These are phyloP conservation scores for Cynoglossus semilaevis DNA, from an alignment of 2,113 vertebrate genomes.

Conservation along the genomic window DNA sequence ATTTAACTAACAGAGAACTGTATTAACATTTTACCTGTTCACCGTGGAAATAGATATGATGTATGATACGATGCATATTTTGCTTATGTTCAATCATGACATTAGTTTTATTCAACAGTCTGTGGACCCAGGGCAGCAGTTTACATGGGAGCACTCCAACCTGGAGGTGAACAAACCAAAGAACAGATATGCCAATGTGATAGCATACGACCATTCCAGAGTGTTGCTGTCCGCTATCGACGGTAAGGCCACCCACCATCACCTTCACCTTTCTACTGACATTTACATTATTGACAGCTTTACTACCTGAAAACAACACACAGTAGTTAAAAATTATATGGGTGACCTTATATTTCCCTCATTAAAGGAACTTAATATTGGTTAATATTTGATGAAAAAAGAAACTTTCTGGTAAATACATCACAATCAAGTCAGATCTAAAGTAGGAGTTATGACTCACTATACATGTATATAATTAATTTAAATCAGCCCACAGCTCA, in stretches of 20 bases:
- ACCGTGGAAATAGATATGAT: too few relatives aligned
- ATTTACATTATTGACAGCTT: neutral
- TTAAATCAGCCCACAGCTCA: neutral
- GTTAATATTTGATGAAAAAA: neutral
- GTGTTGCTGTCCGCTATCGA: conserved; percentile 95
- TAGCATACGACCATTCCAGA: conserved; percentile 96
- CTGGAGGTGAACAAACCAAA: conserved; percentile 99
- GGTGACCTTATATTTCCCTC: conserved; percentile 25
- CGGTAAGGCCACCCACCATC: conserved; percentile 77
- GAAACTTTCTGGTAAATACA: neutral
- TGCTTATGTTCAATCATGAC: neutral
- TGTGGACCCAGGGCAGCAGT: conserved; percentile 96
- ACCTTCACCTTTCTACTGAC: conserved; percentile 14
- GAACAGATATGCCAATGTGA: conserved; percentile 99
- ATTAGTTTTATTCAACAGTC: conserved; percentile 81
- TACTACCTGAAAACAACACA: conserved; percentile 13
- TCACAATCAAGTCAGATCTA: neutral
- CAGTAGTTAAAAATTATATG: conserved; percentile 24
- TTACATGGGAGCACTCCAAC: conserved; percentile 98
- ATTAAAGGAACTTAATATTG: neutral
- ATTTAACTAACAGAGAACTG: too few relatives aligned
- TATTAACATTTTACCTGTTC: too few relatives aligned
- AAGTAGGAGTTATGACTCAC: neutral
- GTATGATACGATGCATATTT: too few relatives aligned
- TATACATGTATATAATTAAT: neutral